These are phyloP conservation scores for Nephila pilipes DNA, from an alignment of 1,140 invertebrate genomes.

Conservation along the genomic window DNA sequence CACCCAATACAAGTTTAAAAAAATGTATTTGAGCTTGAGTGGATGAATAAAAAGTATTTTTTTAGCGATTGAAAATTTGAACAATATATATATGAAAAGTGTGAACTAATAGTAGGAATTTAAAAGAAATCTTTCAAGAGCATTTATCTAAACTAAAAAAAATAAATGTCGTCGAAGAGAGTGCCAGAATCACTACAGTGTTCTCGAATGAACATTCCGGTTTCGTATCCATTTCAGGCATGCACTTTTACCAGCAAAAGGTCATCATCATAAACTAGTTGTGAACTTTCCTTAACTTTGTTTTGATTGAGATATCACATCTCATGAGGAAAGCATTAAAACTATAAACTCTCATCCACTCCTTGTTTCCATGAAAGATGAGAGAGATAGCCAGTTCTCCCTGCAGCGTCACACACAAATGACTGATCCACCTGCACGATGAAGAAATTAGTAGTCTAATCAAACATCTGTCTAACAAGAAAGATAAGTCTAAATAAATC, in stretches of 20 bases:
- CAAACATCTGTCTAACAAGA: conserved; percentile 45
- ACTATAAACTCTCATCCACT: neutral
- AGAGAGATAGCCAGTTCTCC: neutral
- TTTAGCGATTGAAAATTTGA: too few relatives aligned
- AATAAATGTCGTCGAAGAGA: too few relatives aligned
- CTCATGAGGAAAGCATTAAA: neutral
- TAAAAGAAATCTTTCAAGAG: too few relatives aligned
- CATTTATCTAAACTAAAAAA: too few relatives aligned
- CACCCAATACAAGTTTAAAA: too few relatives aligned
- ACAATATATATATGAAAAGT: too few relatives aligned
- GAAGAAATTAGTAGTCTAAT: conserved; percentile 19
- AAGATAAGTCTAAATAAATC: conserved; percentile 10
- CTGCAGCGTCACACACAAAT: neutral
- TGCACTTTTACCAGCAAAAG: neutral
- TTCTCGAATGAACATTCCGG: neutral
- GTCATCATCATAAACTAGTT: neutral
- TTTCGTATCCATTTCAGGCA: neutral
- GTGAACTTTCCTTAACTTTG: neutral
- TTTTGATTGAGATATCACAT: conserved; percentile 36
- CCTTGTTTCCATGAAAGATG: neutral
- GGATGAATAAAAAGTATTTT: too few relatives aligned
- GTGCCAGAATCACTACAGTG: neutral
- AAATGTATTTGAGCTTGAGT: too few relatives aligned
- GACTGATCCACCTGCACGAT: conserved; percentile 15
- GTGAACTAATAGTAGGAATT: too few relatives aligned